These are phyloP conservation scores for Nemotelus nigrinus DNA, from an alignment of 2,888 invertebrate genomes.

Conservation along the genomic window DNA sequence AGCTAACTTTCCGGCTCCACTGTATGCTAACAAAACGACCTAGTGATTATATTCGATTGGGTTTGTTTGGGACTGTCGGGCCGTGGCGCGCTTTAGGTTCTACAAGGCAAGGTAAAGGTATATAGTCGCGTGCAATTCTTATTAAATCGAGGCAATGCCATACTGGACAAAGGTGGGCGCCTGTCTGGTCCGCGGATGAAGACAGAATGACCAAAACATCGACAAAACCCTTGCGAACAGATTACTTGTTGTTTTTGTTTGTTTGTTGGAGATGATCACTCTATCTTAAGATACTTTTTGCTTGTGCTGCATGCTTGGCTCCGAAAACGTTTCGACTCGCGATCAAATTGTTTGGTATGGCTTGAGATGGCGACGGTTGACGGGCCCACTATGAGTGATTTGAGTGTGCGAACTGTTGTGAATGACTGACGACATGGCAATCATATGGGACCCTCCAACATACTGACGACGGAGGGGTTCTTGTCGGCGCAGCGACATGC, in stretches of 20 bases:
- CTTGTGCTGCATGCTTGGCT: not conserved
- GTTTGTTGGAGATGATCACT: constrained; percentile 25
- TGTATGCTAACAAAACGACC: not conserved
- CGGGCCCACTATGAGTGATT: not conserved
- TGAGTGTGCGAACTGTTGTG: not conserved
- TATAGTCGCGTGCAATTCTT: constrained; percentile 40
- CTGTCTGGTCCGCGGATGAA: constrained; percentile 49
- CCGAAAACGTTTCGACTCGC: not conserved
- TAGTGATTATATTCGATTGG: constrained; percentile 33
- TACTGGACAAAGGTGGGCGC: constrained; percentile 52
- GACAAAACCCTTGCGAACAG: constrained; percentile 40
- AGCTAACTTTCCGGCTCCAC: not conserved
- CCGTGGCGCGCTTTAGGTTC: constrained; percentile 29
- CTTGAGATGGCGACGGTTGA: not conserved
- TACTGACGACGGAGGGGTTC: no score
- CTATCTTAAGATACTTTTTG: constrained; percentile 16
- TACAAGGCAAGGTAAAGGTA: constrained; percentile 22
- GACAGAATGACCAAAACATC: constrained; percentile 46
- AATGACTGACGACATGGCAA: not conserved
- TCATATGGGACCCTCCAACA: not conserved
- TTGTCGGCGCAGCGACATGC: no score
- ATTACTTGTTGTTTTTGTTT: constrained; percentile 31
- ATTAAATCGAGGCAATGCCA: constrained; percentile 42
- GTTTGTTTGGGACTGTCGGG: constrained; percentile 31
- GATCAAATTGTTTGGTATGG: constrained; percentile 17